These are phyloP conservation scores for Drosophila kepulauana DNA, from an alignment of 1,140 invertebrate species.

Conservation along the genomic window DNA sequence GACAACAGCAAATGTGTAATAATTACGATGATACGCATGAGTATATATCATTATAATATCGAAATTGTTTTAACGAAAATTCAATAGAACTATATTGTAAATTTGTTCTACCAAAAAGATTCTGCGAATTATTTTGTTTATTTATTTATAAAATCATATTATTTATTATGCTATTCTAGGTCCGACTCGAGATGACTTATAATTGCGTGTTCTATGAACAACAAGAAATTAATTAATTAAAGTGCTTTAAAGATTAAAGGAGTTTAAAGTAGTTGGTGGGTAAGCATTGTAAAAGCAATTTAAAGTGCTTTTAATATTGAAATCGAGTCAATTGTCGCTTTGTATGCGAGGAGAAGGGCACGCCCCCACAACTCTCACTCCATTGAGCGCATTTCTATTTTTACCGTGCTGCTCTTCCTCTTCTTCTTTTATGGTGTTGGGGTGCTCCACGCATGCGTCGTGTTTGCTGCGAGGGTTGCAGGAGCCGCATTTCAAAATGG, in stretches of 20 bases:
- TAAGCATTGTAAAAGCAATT: not conserved
- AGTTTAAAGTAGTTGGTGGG: not conserved
- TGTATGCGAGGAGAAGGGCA: slow-evolving; percentile 12
- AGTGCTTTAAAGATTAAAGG: not conserved
- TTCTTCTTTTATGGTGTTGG: not conserved
- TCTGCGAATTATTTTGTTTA: too few species aligned
- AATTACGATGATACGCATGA: too few species aligned
- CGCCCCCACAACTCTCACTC: slow-evolving; percentile 25
- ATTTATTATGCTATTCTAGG: too few species aligned
- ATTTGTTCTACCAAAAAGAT: too few species aligned
- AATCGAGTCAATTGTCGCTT: slow-evolving; percentile 35
- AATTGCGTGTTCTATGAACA: too few species aligned
- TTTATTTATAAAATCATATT: too few species aligned
- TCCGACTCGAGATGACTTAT: too few species aligned
- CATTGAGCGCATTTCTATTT: slow-evolving; percentile 32
- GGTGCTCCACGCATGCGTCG: slow-evolving; percentile 43
- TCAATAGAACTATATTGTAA: too few species aligned
- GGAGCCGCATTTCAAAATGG: slow-evolving; percentile 75
- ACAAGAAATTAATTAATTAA: not conserved
- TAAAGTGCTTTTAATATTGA: slow-evolving; percentile 35
- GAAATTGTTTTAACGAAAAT: too few species aligned
- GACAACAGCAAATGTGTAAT: too few species aligned
- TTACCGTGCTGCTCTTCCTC: not conserved
- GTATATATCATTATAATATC: too few species aligned
- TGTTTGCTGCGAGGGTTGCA: slow-evolving; percentile 23